Evolutionary conservation across 1,140 invertebrate species (phyloP).

Genomic region (Trissolcus basalis): DNA sequence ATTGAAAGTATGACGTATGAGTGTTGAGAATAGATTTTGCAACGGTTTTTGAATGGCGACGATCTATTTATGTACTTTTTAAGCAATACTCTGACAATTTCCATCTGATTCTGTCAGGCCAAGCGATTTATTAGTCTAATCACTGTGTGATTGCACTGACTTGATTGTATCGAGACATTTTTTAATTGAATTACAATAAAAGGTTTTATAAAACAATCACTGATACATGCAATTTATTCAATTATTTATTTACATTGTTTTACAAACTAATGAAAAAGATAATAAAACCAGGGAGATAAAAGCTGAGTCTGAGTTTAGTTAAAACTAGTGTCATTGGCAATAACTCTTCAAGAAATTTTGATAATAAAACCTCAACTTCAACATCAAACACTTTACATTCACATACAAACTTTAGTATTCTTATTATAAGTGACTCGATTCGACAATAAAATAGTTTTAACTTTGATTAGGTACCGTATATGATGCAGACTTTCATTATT

Average conservation of each 20-base stretch:
- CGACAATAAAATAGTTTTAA: slow-evolving; percentile 24
- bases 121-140: slow-evolving; percentile 24
- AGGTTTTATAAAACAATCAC: slow-evolving; percentile 2
- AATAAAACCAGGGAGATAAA: not conserved
- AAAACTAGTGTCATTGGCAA: no score
- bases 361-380: no score
- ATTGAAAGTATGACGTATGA: slow-evolving; percentile 47
- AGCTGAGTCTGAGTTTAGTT: no score
- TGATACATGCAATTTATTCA: slow-evolving; percentile 1
- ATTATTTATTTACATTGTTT: slow-evolving; percentile 6
- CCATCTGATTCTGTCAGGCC: slow-evolving; percentile 12
- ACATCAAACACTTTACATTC: slow-evolving; percentile 13
- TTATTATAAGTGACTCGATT: not conserved
- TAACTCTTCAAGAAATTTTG: no score
- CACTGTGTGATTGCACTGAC: slow-evolving; percentile 42
- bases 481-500: slow-evolving; percentile 49
- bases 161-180: slow-evolving; percentile 10
- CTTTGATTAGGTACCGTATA: slow-evolving; percentile 29
- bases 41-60: slow-evolving; percentile 5
- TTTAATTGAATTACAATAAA: slow-evolving; percentile 27
- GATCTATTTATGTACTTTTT: slow-evolving; percentile 11
- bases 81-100: slow-evolving; percentile 21
- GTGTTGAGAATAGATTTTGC: slow-evolving; percentile 40
- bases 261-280: slow-evolving; percentile 2
- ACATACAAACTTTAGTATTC: slow-evolving; percentile 6